A percentile compares a stretch with the other conserved stretches of the same genome.
phyloP scores from a whole-genome alignment of 1,140 invertebrate genomes.

The Spodoptera litura region DNA sequence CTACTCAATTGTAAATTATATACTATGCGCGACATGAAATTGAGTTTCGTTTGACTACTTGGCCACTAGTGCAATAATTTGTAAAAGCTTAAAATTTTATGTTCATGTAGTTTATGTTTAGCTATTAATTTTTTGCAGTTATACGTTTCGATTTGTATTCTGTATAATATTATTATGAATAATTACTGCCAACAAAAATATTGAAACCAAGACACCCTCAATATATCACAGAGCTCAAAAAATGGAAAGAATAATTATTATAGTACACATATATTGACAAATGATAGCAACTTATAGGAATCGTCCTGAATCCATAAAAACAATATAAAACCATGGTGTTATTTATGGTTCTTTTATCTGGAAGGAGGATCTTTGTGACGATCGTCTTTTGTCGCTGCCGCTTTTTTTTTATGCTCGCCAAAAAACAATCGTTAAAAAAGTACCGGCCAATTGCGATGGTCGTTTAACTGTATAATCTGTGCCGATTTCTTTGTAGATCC shows the following conservation, averaged over 20 bases:
- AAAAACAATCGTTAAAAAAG: slow-evolving; percentile 74
- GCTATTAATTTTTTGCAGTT: neutral
- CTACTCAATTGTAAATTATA: too few species aligned
- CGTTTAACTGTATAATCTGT: slow-evolving; percentile 59
- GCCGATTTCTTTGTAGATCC: slow-evolving; percentile 79
- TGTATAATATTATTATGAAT: too few species aligned
- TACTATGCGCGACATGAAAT: too few species aligned
- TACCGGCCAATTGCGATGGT: slow-evolving; percentile 56
- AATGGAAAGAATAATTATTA: slow-evolving; percentile 35
- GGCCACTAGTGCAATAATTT: too few species aligned
- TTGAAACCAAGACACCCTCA: slow-evolving; percentile 30
- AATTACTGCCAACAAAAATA: too few species aligned
- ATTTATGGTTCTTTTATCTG: slow-evolving; percentile 79
- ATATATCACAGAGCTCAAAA: slow-evolving; percentile 35
- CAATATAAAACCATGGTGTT: slow-evolving; percentile 70
- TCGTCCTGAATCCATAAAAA: slow-evolving; percentile 40
- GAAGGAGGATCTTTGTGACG: slow-evolving; percentile 62
- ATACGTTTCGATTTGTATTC: neutral
- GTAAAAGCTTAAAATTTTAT: too few species aligned
- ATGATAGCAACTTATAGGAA: slow-evolving; percentile 41
- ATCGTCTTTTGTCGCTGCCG: slow-evolving; percentile 77
- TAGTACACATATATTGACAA: slow-evolving; percentile 48
- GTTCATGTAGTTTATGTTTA: too few species aligned
- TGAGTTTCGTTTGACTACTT: too few species aligned
- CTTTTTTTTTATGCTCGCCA: slow-evolving; percentile 54